Evolutionary conservation across 2,888 invertebrate species (phyloP), one percentile per base, ranked within the genome.

Genomic region (Ophonus ardosiacus): DNA sequence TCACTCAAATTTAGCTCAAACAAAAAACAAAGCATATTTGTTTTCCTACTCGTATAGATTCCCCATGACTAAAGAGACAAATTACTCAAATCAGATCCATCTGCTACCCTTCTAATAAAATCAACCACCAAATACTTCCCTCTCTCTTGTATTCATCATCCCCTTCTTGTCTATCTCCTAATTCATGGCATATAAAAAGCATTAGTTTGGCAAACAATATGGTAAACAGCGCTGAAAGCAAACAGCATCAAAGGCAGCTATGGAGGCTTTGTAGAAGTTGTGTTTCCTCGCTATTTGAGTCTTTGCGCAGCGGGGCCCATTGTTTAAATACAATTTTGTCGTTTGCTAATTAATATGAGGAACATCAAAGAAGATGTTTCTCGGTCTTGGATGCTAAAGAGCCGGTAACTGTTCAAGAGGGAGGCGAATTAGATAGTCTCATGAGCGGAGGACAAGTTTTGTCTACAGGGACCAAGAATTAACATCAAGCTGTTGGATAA

Each of bases 281-380:
- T 79, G 63, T 79, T 84, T 61, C 83, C 76, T 74, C 83, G 83
- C 83, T 76, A 83, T 83, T 84, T 79, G 84, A 79, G 84, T 84
- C 84, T 79, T 84, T 84, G 61, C 65, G 43, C 85, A 87, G 86
- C 86, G 87, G 87, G 86, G 90, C 89, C 91, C 91, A 93, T 93
- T 93, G 93, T 93, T 92, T 92, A 93, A 93, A 93, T 92, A 93
- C 92, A 93, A 93, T 93, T 93, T 93, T 92, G 92, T 93, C 93
- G 93, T 93, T 93, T 92, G 92, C 93, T 93, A 93, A 93, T 93
- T 93, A 93, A 93, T 92, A 91, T 91, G 90, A 90, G 89, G 89
- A 90, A 92, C 91, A 92, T 92, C 92, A 92, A 92, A 92, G 92
- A 92, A 92, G 91, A 92, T 90, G 91, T 91, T 92, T 91, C 91